phyloP scores from a whole-genome alignment of 2,797 vertebrate genomes.

The Spinus olivaceus region DNA sequence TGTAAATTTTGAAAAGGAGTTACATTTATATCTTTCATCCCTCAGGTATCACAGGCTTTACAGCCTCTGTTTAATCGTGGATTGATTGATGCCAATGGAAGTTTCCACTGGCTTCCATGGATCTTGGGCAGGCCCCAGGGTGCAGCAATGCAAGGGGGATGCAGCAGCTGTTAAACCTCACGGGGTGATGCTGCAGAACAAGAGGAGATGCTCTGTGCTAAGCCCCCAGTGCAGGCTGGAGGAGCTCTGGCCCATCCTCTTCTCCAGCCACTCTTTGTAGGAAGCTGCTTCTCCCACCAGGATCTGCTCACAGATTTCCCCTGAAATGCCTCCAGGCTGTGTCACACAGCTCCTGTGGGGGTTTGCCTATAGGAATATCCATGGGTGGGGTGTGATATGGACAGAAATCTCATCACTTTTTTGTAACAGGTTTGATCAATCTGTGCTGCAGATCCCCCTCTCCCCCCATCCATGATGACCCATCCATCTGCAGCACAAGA shows the following conservation, averaged over 20 bases:
- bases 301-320: background rate
- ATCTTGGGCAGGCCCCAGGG: conserved; percentile 1
- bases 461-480: background rate
- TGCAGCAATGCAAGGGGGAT: background rate
- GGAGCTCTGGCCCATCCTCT: background rate
- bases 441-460: background rate
- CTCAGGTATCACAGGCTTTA: background rate
- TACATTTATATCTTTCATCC: background rate
- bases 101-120: background rate
- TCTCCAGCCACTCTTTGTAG: background rate
- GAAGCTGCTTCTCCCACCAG: background rate
- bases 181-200: background rate
- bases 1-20: background rate
- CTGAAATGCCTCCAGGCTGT: accelerated
- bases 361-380: background rate
- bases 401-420: background rate
- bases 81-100: background rate
- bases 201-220: background rate
- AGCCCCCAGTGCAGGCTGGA: background rate
- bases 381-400: background rate
- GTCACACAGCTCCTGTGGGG: accelerated
- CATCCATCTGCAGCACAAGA: accelerated
- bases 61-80: background rate
- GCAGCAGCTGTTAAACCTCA: conserved; percentile 1
- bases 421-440: background rate